phyloP scores from a whole-genome alignment of 1,140 invertebrate species.

The Condylostylus longicornis region DNA sequence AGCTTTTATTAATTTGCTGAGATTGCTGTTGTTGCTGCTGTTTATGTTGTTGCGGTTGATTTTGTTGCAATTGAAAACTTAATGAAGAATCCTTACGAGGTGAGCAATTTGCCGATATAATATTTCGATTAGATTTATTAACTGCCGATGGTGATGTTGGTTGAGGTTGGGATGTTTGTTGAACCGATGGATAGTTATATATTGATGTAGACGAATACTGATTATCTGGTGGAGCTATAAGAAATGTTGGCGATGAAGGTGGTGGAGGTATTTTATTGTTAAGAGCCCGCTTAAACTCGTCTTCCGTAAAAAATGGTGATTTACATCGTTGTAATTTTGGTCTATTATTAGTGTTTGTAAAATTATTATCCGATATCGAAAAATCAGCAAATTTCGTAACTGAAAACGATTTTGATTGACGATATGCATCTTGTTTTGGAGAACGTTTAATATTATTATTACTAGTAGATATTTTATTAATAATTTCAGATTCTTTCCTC shows the following conservation, averaged over 20 bases:
- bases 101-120: background rate
- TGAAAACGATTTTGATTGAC: slow-evolving; percentile 6
- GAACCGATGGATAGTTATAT: slow-evolving; percentile 6
- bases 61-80: background rate
- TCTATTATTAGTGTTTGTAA: background rate
- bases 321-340: slow-evolving; percentile 4
- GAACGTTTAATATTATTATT: background rate
- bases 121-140: background rate
- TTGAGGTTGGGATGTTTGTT: slow-evolving; percentile 1
- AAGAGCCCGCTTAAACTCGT: slow-evolving; percentile 1
- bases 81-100: no score
- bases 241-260: slow-evolving; percentile 18
- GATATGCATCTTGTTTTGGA: slow-evolving; percentile 3
- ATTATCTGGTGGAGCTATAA: slow-evolving; percentile 11
- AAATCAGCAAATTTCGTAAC: slow-evolving; percentile 3
- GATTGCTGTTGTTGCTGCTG: slow-evolving; percentile 2
- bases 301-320: slow-evolving; percentile 2
- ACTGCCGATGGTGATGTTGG: background rate
- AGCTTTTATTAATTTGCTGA: slow-evolving; percentile 6
- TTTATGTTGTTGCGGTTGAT: background rate
- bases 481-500: background rate
- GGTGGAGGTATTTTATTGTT: no score
- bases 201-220: slow-evolving; percentile 9
- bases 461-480: background rate
- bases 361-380: background rate